Evolutionary conservation across 1,140 invertebrate species (phyloP).

Genomic region (Ctenoplectra terminalis): DNA sequence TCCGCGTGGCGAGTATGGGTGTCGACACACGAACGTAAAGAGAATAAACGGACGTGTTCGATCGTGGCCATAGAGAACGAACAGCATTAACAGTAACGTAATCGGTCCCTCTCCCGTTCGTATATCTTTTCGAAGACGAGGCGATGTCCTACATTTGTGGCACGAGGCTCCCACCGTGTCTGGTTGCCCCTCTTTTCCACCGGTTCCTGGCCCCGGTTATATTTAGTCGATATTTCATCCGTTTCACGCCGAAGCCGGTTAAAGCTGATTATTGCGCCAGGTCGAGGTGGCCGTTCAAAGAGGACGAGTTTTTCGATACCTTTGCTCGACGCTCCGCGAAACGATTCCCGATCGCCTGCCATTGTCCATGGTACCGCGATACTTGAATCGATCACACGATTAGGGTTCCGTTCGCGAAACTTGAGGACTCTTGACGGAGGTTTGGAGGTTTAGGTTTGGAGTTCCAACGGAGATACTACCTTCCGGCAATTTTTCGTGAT

Average conservation of each 20-base stretch:
- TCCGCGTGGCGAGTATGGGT: slow-evolving; percentile 1
- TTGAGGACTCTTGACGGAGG: too few species aligned
- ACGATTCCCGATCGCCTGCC: not conserved
- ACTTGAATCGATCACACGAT: too few species aligned
- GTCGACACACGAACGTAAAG: slow-evolving; percentile 23
- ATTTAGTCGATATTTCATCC: slow-evolving; percentile 78
- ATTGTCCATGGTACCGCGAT: not conserved
- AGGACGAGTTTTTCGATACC: slow-evolving; percentile 47
- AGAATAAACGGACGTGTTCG: slow-evolving; percentile 31
- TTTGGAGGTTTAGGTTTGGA: too few species aligned
- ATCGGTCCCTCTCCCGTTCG: slow-evolving; percentile 45
- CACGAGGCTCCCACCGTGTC: slow-evolving; percentile 58
- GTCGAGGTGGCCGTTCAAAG: slow-evolving; percentile 50
- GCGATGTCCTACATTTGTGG: slow-evolving; percentile 76
- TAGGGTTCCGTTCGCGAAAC: too few species aligned
- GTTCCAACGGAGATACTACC: too few species aligned
- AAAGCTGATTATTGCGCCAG: slow-evolving; percentile 72
- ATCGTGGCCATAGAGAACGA: slow-evolving; percentile 41
- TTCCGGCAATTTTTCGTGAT: too few species aligned
- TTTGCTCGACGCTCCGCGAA: not conserved
- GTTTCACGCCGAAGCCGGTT: slow-evolving; percentile 72
- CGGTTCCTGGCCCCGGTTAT: slow-evolving; percentile 71
- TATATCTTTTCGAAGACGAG: slow-evolving; percentile 71
- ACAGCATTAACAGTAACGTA: slow-evolving; percentile 42
- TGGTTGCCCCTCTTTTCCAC: slow-evolving; percentile 62